These are phyloP conservation scores for Caenorhabditis imperialis DNA, from an alignment of 2,888 invertebrate species.

Conservation along the genomic window DNA sequence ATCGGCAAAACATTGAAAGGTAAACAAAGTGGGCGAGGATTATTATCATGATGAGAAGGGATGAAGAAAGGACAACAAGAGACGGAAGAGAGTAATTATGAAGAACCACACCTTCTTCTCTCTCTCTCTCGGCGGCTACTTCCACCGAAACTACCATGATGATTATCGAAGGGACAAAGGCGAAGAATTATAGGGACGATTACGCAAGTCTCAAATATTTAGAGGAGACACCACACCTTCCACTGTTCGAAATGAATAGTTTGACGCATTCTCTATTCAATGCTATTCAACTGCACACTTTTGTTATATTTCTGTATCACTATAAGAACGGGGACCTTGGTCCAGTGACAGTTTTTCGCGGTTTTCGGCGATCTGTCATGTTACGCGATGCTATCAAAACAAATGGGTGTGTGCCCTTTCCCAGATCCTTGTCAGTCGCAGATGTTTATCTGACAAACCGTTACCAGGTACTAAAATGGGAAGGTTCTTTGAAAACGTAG, in stretches of 20 bases:
- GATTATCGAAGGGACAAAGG: conserved; percentile 23
- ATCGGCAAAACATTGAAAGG: conserved; percentile 35
- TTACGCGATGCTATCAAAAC: conserved; percentile 51
- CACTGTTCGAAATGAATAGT: no score
- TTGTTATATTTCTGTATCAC: no score
- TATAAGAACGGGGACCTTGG: no score
- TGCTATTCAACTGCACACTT: no score
- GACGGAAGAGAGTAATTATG: background rate
- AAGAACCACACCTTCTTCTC: conserved; percentile 47
- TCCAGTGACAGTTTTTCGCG: no score
- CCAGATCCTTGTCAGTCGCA: conserved; percentile 22
- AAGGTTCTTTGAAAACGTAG: conserved; percentile 4
- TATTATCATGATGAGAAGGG: conserved; percentile 31
- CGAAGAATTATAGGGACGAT: conserved; percentile 27
- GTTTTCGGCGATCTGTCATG: conserved; percentile 49
- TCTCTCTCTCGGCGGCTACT: no score
- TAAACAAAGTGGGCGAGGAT: conserved; percentile 34
- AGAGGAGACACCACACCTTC: conserved; percentile 23
- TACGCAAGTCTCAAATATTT: conserved; percentile 17
- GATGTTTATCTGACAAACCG: conserved; percentile 22
- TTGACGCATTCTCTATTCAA: no score
- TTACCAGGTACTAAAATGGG: conserved; percentile 12
- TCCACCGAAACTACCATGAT: conserved; percentile 19
- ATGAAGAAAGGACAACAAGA: background rate
- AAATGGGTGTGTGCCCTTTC: conserved; percentile 36